A percentile compares a stretch with the other conserved stretches of the same genome.
Evolutionary conservation across 2,888 invertebrate species (phyloP).

Genomic region (Leuctra nigra): DNA sequence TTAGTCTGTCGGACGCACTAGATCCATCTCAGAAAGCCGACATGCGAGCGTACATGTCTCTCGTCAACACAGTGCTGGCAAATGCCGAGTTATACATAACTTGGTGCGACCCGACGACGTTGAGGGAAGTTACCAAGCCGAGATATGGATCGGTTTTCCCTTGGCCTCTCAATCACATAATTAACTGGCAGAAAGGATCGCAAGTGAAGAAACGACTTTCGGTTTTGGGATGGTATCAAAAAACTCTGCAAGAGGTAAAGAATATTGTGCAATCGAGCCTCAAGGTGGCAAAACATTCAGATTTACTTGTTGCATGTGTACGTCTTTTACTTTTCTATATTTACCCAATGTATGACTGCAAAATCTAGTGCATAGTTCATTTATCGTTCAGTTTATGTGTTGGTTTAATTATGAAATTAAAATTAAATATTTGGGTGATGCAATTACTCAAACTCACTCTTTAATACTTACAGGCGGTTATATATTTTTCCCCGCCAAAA

Average conservation of each 20-base stretch:
- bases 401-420: no score
- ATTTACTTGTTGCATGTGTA: no score
- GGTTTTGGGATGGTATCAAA: constrained; percentile 75
- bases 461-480: no score
- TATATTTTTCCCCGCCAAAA: no score
- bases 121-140: constrained; percentile 70
- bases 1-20: constrained; percentile 63
- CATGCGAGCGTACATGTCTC: constrained; percentile 87
- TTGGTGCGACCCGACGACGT: constrained; percentile 77
- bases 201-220: constrained; percentile 63
- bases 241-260: constrained; percentile 70
- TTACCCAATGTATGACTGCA: no score
- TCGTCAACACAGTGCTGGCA: constrained; percentile 80
- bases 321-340: no score
- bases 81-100: constrained; percentile 89
- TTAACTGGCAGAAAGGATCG: constrained; percentile 70
- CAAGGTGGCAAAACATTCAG: no score
- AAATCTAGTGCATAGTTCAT: no score
- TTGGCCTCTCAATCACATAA: constrained; percentile 81
- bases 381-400: no score
- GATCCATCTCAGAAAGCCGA: constrained; percentile 76
- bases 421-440: no score
- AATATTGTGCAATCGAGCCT: no score
- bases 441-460: no score
- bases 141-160: constrained; percentile 87